These are phyloP conservation scores for Marcusenius ussheri DNA, from an alignment of 2,113 vertebrate species.

Conservation along the genomic window DNA sequence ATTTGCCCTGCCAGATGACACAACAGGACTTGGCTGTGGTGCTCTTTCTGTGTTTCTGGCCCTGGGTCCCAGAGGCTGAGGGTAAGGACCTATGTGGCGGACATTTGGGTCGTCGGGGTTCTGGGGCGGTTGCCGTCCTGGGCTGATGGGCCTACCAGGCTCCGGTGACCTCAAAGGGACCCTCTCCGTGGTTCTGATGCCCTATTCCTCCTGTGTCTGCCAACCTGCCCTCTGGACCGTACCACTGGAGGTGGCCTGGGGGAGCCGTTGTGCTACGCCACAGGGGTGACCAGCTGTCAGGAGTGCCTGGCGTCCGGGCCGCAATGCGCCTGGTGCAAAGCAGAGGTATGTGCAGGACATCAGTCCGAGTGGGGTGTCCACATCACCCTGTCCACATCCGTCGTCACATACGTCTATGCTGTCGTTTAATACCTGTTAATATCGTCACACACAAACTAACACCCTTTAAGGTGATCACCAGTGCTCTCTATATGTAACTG, in stretches of 20 bases:
- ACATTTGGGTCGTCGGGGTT: neutral
- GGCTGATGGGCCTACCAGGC: neutral
- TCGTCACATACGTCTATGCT: neutral
- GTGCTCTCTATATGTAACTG: neutral
- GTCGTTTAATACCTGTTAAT: neutral
- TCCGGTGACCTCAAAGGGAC: neutral
- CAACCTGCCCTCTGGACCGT: neutral
- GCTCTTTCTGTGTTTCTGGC: conserved; percentile 41
- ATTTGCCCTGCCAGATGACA: conserved; percentile 31
- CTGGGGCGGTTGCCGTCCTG: conserved; percentile 19
- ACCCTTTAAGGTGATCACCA: neutral
- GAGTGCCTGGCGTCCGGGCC: conserved; percentile 18
- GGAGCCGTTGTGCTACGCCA: neutral
- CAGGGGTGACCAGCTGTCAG: neutral
- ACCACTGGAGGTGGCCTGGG: neutral
- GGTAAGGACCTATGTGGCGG: conserved; percentile 46
- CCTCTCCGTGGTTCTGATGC: conserved; percentile 39
- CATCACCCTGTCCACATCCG: neutral
- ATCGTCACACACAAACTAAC: neutral
- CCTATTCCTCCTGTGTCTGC: neutral
- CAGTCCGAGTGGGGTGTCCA: neutral
- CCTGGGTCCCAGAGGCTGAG: conserved; percentile 36
- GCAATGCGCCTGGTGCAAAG: conserved; percentile 10
- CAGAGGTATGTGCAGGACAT: neutral
- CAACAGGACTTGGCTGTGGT: conserved; percentile 26